Evolutionary conservation across 35 echinoderm and acorn worm species (phyloP).

Genomic region (Acanthaster planci): DNA sequence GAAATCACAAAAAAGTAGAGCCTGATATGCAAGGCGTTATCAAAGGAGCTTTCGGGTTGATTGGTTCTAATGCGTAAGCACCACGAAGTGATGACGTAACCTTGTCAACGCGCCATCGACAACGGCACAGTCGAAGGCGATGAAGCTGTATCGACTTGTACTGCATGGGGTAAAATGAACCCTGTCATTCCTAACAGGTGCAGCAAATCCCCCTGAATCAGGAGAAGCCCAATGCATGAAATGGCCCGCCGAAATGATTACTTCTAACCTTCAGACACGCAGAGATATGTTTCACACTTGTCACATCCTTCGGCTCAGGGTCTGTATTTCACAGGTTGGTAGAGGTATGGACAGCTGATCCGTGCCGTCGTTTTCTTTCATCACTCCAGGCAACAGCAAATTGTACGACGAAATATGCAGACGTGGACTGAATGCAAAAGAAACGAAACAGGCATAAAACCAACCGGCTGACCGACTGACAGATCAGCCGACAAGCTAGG

Average conservation of each 20-base stretch:
- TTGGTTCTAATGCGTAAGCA: too few species aligned
- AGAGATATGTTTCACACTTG: not conserved
- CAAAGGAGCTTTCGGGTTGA: too few species aligned
- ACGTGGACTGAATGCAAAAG: too few species aligned
- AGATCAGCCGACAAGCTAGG: too few species aligned
- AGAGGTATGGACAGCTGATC: not conserved
- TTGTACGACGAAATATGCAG: too few species aligned
- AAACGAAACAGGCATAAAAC: too few species aligned
- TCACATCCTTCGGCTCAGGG: not conserved
- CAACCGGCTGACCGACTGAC: too few species aligned
- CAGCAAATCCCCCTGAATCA: not conserved
- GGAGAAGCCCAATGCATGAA: not conserved
- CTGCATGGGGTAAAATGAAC: not conserved
- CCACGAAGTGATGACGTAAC: not conserved
- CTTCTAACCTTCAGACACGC: not conserved
- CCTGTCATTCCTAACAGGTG: not conserved
- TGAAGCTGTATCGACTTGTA: constrained; percentile 2
- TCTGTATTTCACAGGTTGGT: not conserved
- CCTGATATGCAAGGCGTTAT: too few species aligned
- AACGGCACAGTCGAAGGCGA: not conserved
- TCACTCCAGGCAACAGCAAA: too few species aligned
- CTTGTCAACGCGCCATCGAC: not conserved
- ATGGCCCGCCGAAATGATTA: not conserved
- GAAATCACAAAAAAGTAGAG: too few species aligned
- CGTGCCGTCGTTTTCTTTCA: too few species aligned